Base-by-base conservation (phyloP, 2,797 vertebrate genomes). In the Steatocranus sp. region DNA sequence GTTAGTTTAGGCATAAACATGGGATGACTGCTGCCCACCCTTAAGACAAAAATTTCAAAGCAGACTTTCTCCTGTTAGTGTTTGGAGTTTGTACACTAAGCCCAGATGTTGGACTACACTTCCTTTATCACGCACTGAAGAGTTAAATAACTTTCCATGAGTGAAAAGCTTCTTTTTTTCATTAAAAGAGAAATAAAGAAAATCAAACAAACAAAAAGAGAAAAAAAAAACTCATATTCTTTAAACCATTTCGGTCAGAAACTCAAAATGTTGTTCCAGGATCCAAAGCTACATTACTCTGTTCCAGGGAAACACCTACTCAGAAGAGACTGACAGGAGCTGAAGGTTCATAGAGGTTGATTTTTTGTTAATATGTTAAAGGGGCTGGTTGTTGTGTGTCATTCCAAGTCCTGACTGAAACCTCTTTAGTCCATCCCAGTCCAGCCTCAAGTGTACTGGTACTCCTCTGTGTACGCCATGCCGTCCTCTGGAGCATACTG, bases 381-480 rank as follows among this genome's bases (percentile, higher is more conserved):
- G 88, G 88, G 87, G 87, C 93, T 95, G 94, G 89, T 94, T 87
- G 88, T 79, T 53, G 79, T 85, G 79, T 83, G 77, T 89, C 79
- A 30, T 51, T 88, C 84, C 34, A 58, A 85, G 89, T 93, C 88
- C 89, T 80, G 90, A 82, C 86, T 88, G 43, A 88, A 80, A 20
- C 79, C 78, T 86, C 76, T 48, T 32, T 32, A 68, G 91, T 88
- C 79, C 18, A 6, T 51, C 30, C 48, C 56, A 56, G 81, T 81
- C 53, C 50, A 25, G 54, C 83, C 85, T 93, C 88, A 92, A 49
- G 93, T 92, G 2, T 86, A 94, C 84, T 91, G 93, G 81, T 88
- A 87, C 83, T 92, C 68, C 43, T 73, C 90, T 11, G 27, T 81
- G 43, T 53, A 81, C 5, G 50, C 73, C 7, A 23, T 73, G 17